These are phyloP conservation scores for Tupaia chinensis DNA, from an alignment of 2,113 vertebrate genomes.

Conservation along the genomic window DNA sequence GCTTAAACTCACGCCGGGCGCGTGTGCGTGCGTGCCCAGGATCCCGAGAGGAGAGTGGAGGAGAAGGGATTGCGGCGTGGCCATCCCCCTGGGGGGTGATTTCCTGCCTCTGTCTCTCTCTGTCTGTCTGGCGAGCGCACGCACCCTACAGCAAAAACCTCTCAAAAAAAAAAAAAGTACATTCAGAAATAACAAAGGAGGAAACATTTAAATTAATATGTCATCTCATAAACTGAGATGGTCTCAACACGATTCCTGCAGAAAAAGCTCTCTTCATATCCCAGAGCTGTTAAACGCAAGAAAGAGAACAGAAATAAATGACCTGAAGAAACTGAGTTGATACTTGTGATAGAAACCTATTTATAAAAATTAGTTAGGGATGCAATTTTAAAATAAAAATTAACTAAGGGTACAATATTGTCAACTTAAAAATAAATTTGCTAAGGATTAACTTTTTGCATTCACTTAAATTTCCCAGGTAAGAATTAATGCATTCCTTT, in stretches of 20 bases:
- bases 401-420: neutral
- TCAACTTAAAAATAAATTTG: constrained; percentile 13
- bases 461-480: neutral
- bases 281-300: neutral
- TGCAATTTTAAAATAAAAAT: neutral
- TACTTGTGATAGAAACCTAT: neutral
- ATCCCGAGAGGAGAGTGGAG: too few species aligned
- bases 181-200: constrained; percentile 29
- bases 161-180: neutral
- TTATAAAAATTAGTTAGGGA: constrained; percentile 28
- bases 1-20: too few species aligned
- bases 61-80: too few species aligned
- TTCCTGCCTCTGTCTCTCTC: too few species aligned
- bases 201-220: neutral
- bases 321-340: neutral
- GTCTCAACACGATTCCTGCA: neutral
- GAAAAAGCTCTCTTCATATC: neutral
- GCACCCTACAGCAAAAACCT: too few species aligned
- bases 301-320: neutral
- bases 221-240: neutral
- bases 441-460: neutral
- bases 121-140: too few species aligned
- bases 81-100: too few species aligned
- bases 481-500: neutral
- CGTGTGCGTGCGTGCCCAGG: too few species aligned